Evolutionary conservation across 2,888 invertebrate genomes (phyloP).

Genomic region (Agrochola litura): DNA sequence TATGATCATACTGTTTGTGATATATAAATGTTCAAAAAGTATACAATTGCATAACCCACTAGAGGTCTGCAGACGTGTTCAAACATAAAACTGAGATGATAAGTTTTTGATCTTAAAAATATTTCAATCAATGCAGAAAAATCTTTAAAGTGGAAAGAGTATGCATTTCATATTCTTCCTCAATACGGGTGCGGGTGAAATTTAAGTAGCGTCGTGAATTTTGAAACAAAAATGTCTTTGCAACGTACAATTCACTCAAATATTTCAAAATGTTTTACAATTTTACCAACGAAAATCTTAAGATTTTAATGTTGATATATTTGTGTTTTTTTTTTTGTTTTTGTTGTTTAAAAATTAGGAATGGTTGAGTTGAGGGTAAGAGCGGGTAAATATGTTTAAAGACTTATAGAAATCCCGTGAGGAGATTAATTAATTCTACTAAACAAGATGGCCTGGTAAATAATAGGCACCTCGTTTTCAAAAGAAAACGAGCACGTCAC

Average conservation of each 20-base stretch:
- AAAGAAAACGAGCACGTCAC: too few species aligned
- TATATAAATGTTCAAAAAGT: background rate
- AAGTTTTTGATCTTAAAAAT: background rate
- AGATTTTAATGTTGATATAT: background rate
- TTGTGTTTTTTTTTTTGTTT: background rate
- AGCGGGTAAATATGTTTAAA: background rate
- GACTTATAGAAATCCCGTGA: background rate
- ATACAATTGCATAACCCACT: background rate
- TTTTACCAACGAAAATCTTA: background rate
- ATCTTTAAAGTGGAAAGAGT: background rate
- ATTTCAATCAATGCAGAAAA: slow-evolving; percentile 19
- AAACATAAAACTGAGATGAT: background rate
- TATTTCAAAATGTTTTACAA: slow-evolving; percentile 7
- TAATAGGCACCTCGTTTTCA: background rate
- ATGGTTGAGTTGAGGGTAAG: background rate
- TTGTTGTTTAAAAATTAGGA: background rate
- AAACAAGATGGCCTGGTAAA: background rate
- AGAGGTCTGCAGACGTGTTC: background rate
- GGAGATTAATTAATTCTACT: background rate
- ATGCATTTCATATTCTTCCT: slow-evolving; percentile 13
- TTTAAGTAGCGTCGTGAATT: slow-evolving; percentile 13
- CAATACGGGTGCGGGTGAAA: slow-evolving; percentile 3
- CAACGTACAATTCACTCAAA: background rate
- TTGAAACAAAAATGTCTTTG: slow-evolving; percentile 13
- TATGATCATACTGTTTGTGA: background rate